Base-by-base conservation (phyloP, 2,888 invertebrate species). In the Eumerus sabulonum region DNA sequence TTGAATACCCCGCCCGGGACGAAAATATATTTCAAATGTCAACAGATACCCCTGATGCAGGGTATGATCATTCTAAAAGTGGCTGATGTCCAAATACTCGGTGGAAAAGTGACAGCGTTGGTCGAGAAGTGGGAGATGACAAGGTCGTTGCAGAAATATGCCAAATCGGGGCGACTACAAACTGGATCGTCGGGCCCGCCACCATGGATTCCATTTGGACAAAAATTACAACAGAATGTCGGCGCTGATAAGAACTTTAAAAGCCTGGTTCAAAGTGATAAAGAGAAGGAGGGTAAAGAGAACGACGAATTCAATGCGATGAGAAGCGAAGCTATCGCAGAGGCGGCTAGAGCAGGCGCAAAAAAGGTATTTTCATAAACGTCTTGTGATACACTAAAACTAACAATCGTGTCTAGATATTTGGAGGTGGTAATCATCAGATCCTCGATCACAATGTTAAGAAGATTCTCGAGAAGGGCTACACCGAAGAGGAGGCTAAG, bases 201-300 rank as follows among this genome's bases (percentile, higher is more conserved):
- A 1, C 97, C 95, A 42, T 98, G 97, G 96, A 96, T 97, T 83
- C 94, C 96, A 38, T 97, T 98, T 90, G 97, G 97, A 0, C 93
- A 94, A 84, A 93, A 92, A 85, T 91, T 95, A 63, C 90, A 93
- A 83, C 90, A 91, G 59, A 86, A 88, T 36, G 82, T 81, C 42
- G 83, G 84, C n/a, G 88, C 91, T 19, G 92, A 93, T 76, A 91
- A 91, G 82, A 92, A 92, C 84, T 95, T 95, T 81, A 95, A 94
- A 86, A 93, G 94, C 71, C 87, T 94, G 19, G 90, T 90, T 72
- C 82, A 82, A 64, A 56, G 71, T 0, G 92, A 94, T 64, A 90
- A 90, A 73, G 90, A 91, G 9, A 88, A 87, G 77, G 84, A 86
- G 1, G 87, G 86, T 11, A 92, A 92, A 84, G 94, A 94, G 82